Evolutionary conservation across 1,140 invertebrate genomes (phyloP).

Genomic region (Hyles vespertilio): DNA sequence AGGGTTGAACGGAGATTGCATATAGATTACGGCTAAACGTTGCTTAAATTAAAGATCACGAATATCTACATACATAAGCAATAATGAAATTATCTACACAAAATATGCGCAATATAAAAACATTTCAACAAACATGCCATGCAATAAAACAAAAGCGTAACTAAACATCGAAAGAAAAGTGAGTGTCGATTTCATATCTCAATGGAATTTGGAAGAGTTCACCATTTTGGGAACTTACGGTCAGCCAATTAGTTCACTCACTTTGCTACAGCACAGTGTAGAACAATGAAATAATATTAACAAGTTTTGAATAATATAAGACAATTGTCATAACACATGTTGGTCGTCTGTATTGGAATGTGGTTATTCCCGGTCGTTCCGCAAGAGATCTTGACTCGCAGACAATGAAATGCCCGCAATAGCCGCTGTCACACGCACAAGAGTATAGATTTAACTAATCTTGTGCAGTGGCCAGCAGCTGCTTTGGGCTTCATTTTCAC

Average conservation of each 20-base stretch:
- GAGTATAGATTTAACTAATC: constrained; percentile 90
- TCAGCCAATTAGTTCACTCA: constrained; percentile 10
- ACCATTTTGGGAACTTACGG: not conserved
- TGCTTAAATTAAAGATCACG: too few relatives aligned
- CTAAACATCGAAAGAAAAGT: constrained; percentile 7
- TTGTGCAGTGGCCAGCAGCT: constrained; percentile 97
- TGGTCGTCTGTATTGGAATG: too few relatives aligned
- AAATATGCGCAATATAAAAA: not conserved
- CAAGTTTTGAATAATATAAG: too few relatives aligned
- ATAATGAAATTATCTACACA: not conserved
- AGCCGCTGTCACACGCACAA: constrained; percentile 98
- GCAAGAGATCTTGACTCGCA: constrained; percentile 23
- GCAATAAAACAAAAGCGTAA: not conserved
- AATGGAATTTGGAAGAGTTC: constrained; percentile 7
- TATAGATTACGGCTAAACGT: too few relatives aligned
- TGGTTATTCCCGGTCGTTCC: constrained; percentile 13
- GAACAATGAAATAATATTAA: too few relatives aligned
- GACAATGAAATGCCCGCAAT: constrained; percentile 84
- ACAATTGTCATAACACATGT: too few relatives aligned
- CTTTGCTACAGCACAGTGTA: constrained; percentile 3
- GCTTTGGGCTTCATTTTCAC: constrained; percentile 82
- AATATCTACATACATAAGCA: too few relatives aligned
- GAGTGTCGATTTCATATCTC: constrained; percentile 1
- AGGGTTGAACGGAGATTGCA: too few relatives aligned
- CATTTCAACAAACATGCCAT: not conserved